Conservation (phyloP, 2,113 vertebrate species). For the Antigone vipio region DNA sequence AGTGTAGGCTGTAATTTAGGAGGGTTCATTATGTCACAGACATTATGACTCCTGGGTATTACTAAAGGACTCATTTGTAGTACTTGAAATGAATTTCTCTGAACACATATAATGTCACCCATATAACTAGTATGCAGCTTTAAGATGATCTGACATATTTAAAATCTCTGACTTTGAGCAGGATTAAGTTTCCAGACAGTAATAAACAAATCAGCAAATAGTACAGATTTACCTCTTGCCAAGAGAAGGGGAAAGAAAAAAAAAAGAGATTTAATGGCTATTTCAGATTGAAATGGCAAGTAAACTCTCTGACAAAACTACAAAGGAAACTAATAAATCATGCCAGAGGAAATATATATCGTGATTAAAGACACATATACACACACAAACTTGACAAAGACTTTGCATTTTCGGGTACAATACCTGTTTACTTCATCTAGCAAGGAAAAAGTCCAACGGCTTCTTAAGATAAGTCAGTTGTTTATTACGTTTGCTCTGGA, state of each 20-base stretch:
- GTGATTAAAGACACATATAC: neutral
- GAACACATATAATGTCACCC: slow-evolving; percentile 44
- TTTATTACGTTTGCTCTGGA: slow-evolving; percentile 25
- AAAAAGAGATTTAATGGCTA: neutral
- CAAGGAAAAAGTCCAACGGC: neutral
- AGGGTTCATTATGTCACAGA: slow-evolving; percentile 79
- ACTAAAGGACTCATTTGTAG: slow-evolving; percentile 77
- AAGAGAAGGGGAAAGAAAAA: neutral
- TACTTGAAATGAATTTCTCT: slow-evolving; percentile 73
- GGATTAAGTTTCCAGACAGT: slow-evolving; percentile 35
- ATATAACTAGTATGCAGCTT: neutral
- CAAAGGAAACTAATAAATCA: slow-evolving; percentile 27
- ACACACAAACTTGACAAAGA: neutral
- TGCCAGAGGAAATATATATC: neutral
- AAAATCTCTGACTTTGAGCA: slow-evolving; percentile 28
- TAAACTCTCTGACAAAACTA: slow-evolving; percentile 13
- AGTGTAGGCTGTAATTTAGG: slow-evolving; percentile 79
- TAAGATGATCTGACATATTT: slow-evolving; percentile 5
- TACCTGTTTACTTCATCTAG: slow-evolving; percentile 24
- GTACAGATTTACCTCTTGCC: slow-evolving; percentile 26
- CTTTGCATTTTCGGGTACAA: neutral
- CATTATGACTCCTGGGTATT: slow-evolving; percentile 78
- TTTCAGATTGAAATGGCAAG: slow-evolving; percentile 12
- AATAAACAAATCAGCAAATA: slow-evolving; percentile 64
- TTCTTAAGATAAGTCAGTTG: neutral